Evolutionary conservation across 2,888 invertebrate genomes (phyloP), one percentile per base, ranked within the genome.

Genomic region (Archips crataeganus): DNA sequence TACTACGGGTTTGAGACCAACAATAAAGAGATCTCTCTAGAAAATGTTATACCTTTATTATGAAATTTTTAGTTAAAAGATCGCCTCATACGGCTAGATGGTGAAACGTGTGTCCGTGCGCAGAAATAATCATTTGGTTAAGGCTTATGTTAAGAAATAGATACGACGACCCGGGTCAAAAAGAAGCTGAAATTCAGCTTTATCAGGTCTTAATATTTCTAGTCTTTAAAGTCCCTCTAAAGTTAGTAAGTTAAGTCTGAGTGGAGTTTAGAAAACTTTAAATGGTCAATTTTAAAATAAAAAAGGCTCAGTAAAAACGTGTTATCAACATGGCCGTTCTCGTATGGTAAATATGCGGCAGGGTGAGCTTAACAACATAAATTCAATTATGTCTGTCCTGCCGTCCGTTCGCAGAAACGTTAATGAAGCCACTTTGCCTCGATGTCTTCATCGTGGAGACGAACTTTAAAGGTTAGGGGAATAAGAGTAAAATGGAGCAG

Each of bases 321-420:
- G 69, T 62, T 66, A 64, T 64, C 64, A 71, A 74, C 65, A 74
- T 65, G 54, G 54, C 39, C 54, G 32, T 66, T 60, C 51, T 34
- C 39, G 61, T 51, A 63, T 68, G 64, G 60, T 39, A 63, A 68
- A 62, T 42, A 62, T 62, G 15, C 23, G 36, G 42, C 42, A 36
- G 42, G 15, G 47, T 61, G 67, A 70, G 75, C 78, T 75, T 79
- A 79, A 77, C 77, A 77, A 77, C 75, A 85, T 80, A 84, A 88
- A 89, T 87, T 90, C 90, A 90, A 90, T 90, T 87, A 87, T 77
- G 79, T 77, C 77, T 77, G 77, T 75, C 75, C 75, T 69, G 78
- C 76, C 72, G 75, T 69, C 72, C 61, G 76, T 90, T 89, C 90
- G 84, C 80, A 77, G 89, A 90, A 89, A 78, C 81, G 77, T 81